Conservation (phyloP, 2,113 vertebrate genomes). For the Narcine bancroftii region DNA sequence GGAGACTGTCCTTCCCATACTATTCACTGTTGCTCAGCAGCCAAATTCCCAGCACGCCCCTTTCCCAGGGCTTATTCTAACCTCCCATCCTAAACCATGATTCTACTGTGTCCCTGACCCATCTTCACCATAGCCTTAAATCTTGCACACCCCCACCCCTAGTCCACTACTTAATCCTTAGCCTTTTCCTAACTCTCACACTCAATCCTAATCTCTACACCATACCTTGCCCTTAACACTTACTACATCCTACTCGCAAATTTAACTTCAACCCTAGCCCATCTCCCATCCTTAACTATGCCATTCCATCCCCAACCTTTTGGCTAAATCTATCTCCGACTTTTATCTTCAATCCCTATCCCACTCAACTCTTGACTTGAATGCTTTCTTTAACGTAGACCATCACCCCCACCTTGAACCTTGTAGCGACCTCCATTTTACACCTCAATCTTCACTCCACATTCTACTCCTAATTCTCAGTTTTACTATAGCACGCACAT, state of each 20-base stretch:
- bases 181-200: neutral
- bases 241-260: neutral
- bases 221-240: neutral
- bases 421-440: neutral
- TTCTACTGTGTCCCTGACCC: too few relatives aligned
- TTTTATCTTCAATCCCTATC: neutral
- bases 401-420: neutral
- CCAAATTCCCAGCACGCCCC: too few relatives aligned
- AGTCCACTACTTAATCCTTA: too few relatives aligned
- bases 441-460: neutral
- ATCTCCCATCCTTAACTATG: neutral
- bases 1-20: too few relatives aligned
- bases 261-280: neutral
- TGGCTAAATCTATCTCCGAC: neutral
- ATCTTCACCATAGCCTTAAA: too few relatives aligned
- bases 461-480: too few relatives aligned
- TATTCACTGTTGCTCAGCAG: too few relatives aligned
- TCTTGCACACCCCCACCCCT: too few relatives aligned
- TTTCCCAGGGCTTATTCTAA: too few relatives aligned
- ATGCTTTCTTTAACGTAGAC: neutral
- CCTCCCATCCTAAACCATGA: too few relatives aligned
- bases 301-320: neutral
- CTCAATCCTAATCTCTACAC: neutral
- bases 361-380: neutral
- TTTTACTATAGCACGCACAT: too few relatives aligned